These are phyloP conservation scores for Mobula birostris DNA, from an alignment of 2,113 vertebrate species.

Conservation along the genomic window DNA sequence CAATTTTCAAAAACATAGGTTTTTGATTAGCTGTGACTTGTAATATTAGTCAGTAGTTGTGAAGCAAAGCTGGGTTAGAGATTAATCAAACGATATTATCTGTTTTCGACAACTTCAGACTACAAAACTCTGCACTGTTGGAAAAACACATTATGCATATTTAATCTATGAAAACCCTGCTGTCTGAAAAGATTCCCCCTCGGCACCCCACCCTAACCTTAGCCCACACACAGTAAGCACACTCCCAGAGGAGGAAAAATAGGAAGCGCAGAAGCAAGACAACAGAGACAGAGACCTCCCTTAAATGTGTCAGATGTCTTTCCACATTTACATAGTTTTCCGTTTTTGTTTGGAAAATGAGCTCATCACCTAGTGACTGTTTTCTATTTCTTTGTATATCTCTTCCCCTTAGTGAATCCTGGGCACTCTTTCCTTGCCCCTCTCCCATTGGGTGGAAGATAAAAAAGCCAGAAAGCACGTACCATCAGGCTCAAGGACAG, in stretches of 20 bases:
- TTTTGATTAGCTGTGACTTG: background rate
- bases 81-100: background rate
- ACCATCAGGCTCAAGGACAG: too few species aligned
- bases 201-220: background rate
- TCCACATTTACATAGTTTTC: background rate
- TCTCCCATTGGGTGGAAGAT: too few species aligned
- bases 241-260: background rate
- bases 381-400: background rate
- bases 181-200: background rate
- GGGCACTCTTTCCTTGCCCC: too few species aligned
- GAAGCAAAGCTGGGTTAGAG: background rate
- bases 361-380: too few species aligned
- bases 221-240: constrained; percentile 20
- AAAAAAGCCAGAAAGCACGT: too few species aligned
- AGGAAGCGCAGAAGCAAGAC: background rate
- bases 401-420: background rate
- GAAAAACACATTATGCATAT: background rate
- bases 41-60: background rate
- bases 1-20: constrained; percentile 1
- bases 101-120: background rate
- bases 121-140: background rate
- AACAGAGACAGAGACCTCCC: background rate
- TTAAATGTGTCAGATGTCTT: background rate
- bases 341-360: background rate
- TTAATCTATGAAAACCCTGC: background rate